A percentile compares a stretch with the other conserved stretches of the same genome.
These are phyloP conservation scores for Channallabes apus DNA, from an alignment of 2,797 vertebrate genomes.

Conservation along the genomic window DNA sequence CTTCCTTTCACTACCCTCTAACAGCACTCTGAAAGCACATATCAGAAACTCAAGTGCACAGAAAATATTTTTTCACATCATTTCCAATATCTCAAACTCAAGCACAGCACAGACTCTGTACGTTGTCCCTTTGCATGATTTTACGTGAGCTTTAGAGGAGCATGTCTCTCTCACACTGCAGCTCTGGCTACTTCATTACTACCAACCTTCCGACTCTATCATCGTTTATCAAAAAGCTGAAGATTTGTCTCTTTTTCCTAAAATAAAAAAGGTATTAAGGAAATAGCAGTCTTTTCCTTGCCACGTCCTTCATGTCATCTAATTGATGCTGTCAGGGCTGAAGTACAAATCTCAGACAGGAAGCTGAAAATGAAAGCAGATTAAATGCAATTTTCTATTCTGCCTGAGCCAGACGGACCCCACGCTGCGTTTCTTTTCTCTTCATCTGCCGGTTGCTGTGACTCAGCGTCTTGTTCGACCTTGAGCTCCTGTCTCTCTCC, in stretches of 20 bases:
- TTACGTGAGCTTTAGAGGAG: background rate
- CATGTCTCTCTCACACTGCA: background rate
- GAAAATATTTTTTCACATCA: background rate
- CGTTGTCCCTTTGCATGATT: background rate
- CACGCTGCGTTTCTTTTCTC: slow-evolving; percentile 51
- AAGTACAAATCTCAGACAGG: slow-evolving; percentile 36
- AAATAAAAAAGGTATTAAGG: background rate
- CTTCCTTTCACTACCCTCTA: background rate
- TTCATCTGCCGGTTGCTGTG: slow-evolving; percentile 46
- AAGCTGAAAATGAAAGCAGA: slow-evolving; percentile 47
- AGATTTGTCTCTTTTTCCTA: background rate
- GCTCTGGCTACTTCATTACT: background rate
- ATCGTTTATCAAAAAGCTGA: slow-evolving; percentile 18
- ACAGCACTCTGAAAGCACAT: background rate
- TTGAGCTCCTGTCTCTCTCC: slow-evolving; percentile 45
- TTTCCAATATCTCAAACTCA: background rate
- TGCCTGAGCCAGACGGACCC: slow-evolving; percentile 46
- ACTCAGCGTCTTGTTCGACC: slow-evolving; percentile 46
- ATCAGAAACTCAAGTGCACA: background rate
- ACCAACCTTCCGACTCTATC: background rate
- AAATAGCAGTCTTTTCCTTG: slow-evolving; percentile 7
- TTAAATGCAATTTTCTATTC: slow-evolving; percentile 56
- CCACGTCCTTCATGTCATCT: slow-evolving; percentile 22
- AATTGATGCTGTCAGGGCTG: slow-evolving; percentile 37
- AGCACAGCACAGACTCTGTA: background rate